phyloP scores from a whole-genome alignment of 2,888 invertebrate species.

The Xestobium rufovillosum region DNA sequence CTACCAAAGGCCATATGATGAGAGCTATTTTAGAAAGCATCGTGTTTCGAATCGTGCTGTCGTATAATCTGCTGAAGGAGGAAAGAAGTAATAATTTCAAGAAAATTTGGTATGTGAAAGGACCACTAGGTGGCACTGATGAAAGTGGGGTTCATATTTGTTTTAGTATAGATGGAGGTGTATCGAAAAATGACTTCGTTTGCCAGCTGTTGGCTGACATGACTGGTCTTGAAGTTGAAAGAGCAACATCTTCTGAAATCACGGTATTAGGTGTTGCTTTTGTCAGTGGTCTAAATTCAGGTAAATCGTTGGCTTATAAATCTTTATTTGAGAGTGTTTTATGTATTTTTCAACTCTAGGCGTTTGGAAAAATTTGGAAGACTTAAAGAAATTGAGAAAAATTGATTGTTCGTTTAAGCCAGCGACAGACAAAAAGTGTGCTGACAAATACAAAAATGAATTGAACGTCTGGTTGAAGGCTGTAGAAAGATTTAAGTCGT shows the following conservation, averaged over 20 bases:
- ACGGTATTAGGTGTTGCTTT: constrained; percentile 81
- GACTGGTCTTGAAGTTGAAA: constrained; percentile 65
- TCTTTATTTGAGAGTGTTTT: constrained; percentile 4
- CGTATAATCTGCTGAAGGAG: constrained; percentile 62
- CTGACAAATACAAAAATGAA: constrained; percentile 32
- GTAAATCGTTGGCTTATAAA: constrained; percentile 41
- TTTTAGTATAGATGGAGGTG: constrained; percentile 92
- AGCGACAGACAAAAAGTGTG: constrained; percentile 28
- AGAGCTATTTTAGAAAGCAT: constrained; percentile 81
- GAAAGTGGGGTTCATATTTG: too few species aligned
- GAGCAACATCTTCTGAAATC: constrained; percentile 68
- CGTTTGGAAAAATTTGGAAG: too few species aligned
- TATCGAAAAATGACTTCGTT: constrained; percentile 88
- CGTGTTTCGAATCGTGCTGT: constrained; percentile 70
- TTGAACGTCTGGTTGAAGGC: constrained; percentile 51
- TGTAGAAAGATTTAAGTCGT: constrained; percentile 49
- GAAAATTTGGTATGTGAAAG: constrained; percentile 24
- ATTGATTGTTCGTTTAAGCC: constrained; percentile 57
- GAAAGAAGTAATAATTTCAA: constrained; percentile 25
- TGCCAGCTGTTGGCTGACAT: constrained; percentile 82
- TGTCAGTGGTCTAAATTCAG: constrained; percentile 73
- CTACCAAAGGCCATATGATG: constrained; percentile 68
- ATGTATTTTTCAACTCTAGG: constrained; percentile 8
- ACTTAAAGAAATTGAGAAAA: constrained; percentile 53
- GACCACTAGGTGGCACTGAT: neutral